Conservation (phyloP, 2,113 vertebrate species). For the Caranx melampygus region DNA sequence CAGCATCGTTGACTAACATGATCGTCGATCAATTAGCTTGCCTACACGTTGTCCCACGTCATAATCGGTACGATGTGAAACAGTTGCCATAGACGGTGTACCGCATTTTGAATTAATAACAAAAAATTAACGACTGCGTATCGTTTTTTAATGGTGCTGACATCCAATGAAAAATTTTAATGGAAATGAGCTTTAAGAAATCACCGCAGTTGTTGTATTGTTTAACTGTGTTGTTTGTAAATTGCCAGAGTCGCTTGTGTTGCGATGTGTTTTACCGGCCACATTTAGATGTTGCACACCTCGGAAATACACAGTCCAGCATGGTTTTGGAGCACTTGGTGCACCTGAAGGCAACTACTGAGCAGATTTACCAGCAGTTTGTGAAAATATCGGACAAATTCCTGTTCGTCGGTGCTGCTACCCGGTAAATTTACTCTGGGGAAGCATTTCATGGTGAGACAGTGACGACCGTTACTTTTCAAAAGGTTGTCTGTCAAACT, state of each 20-base stretch:
- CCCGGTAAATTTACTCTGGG: not conserved
- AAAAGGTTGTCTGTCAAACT: not conserved
- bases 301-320: slow-evolving; percentile 55
- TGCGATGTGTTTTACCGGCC: not conserved
- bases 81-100: accelerated
- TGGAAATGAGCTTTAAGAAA: not conserved
- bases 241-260: too few species aligned
- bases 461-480: not conserved
- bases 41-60: not conserved
- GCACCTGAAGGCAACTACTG: not conserved
- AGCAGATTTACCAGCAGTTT: not conserved
- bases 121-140: not conserved
- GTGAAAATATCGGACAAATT: not conserved
- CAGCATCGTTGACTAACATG: not conserved
- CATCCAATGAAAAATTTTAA: accelerated
- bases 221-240: not conserved
- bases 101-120: not conserved
- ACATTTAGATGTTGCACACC: slow-evolving; percentile 32
- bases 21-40: not conserved
- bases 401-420: accelerated
- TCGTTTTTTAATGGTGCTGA: accelerated
- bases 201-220: accelerated
- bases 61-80: slow-evolving; percentile 21
- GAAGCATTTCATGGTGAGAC: not conserved
- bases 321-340: slow-evolving; percentile 42